These are phyloP conservation scores for Microplitis mediator DNA, from an alignment of 1,140 invertebrate genomes.

Conservation along the genomic window DNA sequence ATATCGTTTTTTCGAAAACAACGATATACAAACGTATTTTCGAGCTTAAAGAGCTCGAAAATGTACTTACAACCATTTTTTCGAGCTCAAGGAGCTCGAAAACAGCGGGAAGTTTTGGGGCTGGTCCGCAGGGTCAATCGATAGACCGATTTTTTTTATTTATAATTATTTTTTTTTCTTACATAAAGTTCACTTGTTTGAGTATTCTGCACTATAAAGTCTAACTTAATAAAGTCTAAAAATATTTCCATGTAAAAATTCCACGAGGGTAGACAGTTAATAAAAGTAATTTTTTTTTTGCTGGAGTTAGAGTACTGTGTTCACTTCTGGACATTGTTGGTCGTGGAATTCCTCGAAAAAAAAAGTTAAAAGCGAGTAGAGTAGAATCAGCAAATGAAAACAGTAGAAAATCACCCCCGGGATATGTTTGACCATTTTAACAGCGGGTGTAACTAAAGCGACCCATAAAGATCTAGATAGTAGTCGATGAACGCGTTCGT, in stretches of 20 bases:
- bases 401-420: constrained; percentile 10
- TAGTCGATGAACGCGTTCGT: constrained; percentile 7
- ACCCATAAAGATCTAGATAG: constrained; percentile 51
- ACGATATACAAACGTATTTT: no score
- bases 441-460: constrained; percentile 41
- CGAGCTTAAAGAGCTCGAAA: no score
- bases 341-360: no score
- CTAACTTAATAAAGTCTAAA: no score
- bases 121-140: no score
- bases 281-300: background rate
- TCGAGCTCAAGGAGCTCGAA: no score
- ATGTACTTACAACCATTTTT: no score
- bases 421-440: constrained; percentile 30
- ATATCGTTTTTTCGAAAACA: no score
- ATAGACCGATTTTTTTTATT: no score
- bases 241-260: no score
- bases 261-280: background rate
- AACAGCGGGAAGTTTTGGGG: no score
- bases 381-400: background rate
- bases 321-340: background rate
- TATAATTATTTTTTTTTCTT: background rate
- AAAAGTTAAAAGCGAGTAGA: background rate
- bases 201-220: background rate
- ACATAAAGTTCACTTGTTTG: background rate
- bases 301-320: background rate